Evolutionary conservation across 2,888 invertebrate species (phyloP).

Genomic region (Polydesmus complanatus): DNA sequence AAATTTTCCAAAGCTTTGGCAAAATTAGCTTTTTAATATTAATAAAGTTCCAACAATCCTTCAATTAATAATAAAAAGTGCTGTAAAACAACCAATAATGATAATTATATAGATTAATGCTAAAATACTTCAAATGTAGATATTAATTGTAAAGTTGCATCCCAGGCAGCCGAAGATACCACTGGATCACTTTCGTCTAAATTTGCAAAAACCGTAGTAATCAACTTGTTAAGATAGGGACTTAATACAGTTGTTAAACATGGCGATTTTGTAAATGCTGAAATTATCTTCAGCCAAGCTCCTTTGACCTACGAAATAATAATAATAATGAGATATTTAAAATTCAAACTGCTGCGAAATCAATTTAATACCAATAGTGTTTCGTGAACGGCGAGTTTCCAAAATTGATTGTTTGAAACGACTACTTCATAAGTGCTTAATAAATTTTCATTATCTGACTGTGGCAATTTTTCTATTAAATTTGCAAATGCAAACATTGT

Average conservation of each 20-base stretch:
- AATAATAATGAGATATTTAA: constrained; percentile 12
- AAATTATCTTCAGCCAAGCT: constrained; percentile 54
- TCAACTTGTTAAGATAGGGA: constrained; percentile 42
- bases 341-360: not conserved
- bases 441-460: constrained; percentile 40
- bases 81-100: not conserved
- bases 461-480: constrained; percentile 44
- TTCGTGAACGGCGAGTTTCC: constrained; percentile 51
- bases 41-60: constrained; percentile 57
- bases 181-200: constrained; percentile 55
- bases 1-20: constrained; percentile 51
- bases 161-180: constrained; percentile 57
- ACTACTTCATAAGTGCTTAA: constrained; percentile 41
- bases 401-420: constrained; percentile 49
- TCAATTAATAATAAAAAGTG: constrained; percentile 27
- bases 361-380: constrained; percentile 21
- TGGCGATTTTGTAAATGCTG: constrained; percentile 43
- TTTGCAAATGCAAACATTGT: constrained; percentile 50
- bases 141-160: constrained; percentile 37
- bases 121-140: not conserved
- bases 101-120: not conserved
- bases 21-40: constrained; percentile 59
- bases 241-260: constrained; percentile 38
- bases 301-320: constrained; percentile 26
- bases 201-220: constrained; percentile 45